These are phyloP conservation scores for Apeltes quadracus DNA, from an alignment of 2,113 vertebrate genomes.

Conservation along the genomic window DNA sequence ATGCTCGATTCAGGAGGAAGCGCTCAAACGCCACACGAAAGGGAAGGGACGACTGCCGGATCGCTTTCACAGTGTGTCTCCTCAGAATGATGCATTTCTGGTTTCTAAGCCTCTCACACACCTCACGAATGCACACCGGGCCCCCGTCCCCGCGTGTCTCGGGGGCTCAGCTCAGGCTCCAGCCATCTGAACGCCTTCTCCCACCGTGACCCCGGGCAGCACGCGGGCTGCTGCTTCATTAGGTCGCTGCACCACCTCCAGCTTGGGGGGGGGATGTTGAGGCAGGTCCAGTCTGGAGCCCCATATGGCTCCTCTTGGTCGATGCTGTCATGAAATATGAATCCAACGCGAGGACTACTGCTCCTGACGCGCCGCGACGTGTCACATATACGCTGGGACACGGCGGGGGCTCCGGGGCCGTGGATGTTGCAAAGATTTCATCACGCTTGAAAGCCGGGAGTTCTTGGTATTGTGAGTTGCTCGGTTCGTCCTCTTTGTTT, in stretches of 20 bases:
- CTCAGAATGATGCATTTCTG: too few relatives aligned
- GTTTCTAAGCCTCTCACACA: too few relatives aligned
- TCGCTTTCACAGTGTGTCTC: too few relatives aligned
- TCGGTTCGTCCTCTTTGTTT: slow-evolving; percentile 38
- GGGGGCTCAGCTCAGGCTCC: slow-evolving; percentile 44
- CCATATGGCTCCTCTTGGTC: slow-evolving; percentile 69
- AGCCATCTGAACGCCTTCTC: slow-evolving; percentile 60
- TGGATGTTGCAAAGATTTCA: slow-evolving; percentile 70
- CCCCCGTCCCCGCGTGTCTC: too few relatives aligned
- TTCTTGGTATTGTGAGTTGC: slow-evolving; percentile 13
- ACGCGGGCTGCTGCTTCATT: slow-evolving; percentile 71
- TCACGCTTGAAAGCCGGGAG: slow-evolving; percentile 55
- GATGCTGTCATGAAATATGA: slow-evolving; percentile 69
- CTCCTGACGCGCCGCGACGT: slow-evolving; percentile 53
- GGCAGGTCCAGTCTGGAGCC: slow-evolving; percentile 67
- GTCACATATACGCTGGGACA: slow-evolving; percentile 37
- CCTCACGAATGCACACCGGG: too few relatives aligned
- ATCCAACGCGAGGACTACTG: slow-evolving; percentile 52
- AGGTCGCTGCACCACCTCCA: slow-evolving; percentile 60
- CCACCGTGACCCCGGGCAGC: slow-evolving; percentile 62
- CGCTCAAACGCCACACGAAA: background rate
- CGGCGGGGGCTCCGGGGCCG: slow-evolving; percentile 31
- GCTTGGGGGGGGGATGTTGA: slow-evolving; percentile 55
- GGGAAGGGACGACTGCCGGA: too few relatives aligned
- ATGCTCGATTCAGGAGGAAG: background rate